phyloP scores from a whole-genome alignment of 2,113 vertebrate species.

The Piaya cayana region DNA sequence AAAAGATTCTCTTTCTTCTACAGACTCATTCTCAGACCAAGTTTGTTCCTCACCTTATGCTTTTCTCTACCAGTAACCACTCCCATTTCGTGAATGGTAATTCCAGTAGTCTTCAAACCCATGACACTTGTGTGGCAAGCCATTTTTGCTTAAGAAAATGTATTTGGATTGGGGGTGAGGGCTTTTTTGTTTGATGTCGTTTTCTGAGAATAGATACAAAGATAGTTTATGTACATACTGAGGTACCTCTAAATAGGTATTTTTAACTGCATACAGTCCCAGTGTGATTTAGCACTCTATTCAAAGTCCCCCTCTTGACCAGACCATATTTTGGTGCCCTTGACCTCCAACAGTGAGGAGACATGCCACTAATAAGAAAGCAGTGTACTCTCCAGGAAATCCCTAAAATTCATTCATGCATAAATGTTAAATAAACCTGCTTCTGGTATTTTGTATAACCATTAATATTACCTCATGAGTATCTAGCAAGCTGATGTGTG shows the following conservation, averaged over 20 bases:
- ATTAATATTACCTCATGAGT: neutral
- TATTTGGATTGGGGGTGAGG: neutral
- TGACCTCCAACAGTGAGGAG: neutral
- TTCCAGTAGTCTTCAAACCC: neutral
- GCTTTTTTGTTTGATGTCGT: neutral
- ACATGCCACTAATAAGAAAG: neutral
- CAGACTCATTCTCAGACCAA: neutral
- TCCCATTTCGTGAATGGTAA: neutral
- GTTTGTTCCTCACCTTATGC: neutral
- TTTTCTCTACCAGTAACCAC: neutral
- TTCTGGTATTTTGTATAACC: neutral
- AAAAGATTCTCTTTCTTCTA: neutral
- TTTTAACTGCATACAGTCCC: neutral
- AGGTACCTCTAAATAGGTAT: neutral
- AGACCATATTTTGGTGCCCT: neutral
- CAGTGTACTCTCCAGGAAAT: neutral
- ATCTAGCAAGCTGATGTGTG: neutral
- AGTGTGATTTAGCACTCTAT: neutral
- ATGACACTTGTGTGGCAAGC: fast-evolving
- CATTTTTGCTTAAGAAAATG: neutral
- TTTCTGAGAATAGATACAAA: neutral
- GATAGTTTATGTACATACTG: neutral
- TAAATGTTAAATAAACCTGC: neutral
- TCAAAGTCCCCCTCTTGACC: neutral
- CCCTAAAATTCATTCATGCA: neutral